Base-by-base conservation (phyloP, 2,888 invertebrate species). In the Dastarcus helophoroides region DNA sequence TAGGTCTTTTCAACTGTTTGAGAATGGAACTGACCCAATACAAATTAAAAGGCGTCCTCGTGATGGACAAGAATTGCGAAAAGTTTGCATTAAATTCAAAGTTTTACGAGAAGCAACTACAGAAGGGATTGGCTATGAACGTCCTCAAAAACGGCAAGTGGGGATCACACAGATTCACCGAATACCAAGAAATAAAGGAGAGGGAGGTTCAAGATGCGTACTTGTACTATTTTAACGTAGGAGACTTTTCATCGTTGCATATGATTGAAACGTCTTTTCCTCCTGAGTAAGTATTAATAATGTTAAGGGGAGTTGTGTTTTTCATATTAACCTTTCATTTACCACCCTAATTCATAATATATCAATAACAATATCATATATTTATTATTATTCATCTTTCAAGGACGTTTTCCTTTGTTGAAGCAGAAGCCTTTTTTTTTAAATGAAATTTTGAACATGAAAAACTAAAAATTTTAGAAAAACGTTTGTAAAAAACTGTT, bases 141-240 rank as follows among this genome's bases (percentile, higher is more conserved):
- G 39, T 51, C 10, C 38, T 38, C 19, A 38, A 35, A 14, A 36
- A 46, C 9, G 39, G 37, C 4, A 23, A 26, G 7, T 51, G 51
- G 51, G 51, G 50, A n/a, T 46, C 43, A 9, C 44, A 40, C n/a
- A 43, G 45, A 4, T 38, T 41, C 27, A 14, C 43, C 3, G 41
- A 43, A 2, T 13, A 46, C 5, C 22, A 35, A n/a, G 23, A 28
- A 10, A 9, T 22, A 2, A 11, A 11, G 12, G 13, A 8, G 5
- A 14, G 10, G 22, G 22, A 32, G 11, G 28, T 12, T 11, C 22
- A 21, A 5, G 6, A 13, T 10, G 30, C 28, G 5, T 11, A 14
- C 11, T 22, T 23, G 14, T 19, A 19, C 8, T n/a, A 14, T 12
- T 16, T 14, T 23, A 16, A 17, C 2, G 17, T 17, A 10, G 32